Conservation (phyloP, 2,797 vertebrate species). For the Enteromius unitaeniatus region DNA sequence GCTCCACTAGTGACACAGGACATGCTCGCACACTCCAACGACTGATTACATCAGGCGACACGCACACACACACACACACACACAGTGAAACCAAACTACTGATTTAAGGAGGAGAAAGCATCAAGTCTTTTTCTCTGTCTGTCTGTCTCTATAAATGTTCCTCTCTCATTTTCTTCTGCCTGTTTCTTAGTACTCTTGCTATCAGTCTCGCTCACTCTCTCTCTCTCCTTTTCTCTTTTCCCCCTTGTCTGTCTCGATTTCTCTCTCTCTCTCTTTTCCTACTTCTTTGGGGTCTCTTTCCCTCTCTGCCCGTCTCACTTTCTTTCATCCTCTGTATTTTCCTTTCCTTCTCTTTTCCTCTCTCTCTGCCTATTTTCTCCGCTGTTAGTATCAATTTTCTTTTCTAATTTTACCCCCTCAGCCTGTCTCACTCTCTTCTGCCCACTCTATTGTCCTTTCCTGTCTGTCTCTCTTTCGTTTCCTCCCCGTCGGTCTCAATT, state of each 20-base stretch:
- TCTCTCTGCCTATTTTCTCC: neutral
- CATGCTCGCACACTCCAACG: slow-evolving; percentile 53
- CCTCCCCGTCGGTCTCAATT: neutral
- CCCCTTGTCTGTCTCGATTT: neutral
- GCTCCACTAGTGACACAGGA: slow-evolving; percentile 56
- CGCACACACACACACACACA: slow-evolving; percentile 37
- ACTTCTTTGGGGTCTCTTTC: neutral
- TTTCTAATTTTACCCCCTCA: neutral
- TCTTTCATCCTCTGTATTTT: neutral
- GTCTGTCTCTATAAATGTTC: neutral
- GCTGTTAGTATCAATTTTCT: neutral
- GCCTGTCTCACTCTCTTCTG: neutral
- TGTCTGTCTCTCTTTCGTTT: slow-evolving; percentile 7
- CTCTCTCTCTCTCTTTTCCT: neutral
- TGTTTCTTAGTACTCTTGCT: neutral
- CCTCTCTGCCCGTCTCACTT: neutral
- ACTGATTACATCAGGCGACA: slow-evolving; percentile 54
- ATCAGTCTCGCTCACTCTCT: neutral
- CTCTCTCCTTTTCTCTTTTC: neutral
- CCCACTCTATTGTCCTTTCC: neutral
- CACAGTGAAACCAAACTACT: slow-evolving; percentile 28
- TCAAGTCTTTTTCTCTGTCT: slow-evolving; percentile 23
- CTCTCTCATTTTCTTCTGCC: slow-evolving; percentile 10
- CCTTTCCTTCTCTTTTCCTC: neutral
- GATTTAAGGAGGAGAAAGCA: slow-evolving; percentile 43